Conservation (phyloP, 2,797 vertebrate genomes). For the Eidolon dupreanum region DNA sequence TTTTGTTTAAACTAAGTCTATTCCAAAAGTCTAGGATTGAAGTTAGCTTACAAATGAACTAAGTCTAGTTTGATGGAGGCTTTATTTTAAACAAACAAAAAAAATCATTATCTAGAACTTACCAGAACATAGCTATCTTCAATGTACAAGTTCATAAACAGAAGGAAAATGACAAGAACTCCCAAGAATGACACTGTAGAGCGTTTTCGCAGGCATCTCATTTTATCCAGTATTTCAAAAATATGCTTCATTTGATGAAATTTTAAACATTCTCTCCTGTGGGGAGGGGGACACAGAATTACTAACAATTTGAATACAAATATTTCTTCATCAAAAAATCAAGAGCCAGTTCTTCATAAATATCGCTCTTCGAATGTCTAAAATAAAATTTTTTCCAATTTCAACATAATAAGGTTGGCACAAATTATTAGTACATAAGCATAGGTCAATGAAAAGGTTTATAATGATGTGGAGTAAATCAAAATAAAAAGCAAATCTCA, state of each 20-base stretch:
- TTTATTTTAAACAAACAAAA: not conserved
- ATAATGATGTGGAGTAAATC: not conserved
- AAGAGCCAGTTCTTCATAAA: not conserved
- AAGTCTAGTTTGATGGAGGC: not conserved
- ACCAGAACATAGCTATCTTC: constrained; percentile 98
- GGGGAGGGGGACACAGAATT: not conserved
- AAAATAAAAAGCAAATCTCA: not conserved
- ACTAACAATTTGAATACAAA: not conserved
- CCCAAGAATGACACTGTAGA: constrained; percentile 95
- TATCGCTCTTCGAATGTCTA: not conserved
- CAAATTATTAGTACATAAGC: not conserved
- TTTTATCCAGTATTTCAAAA: constrained; percentile 95
- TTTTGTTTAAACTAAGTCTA: not conserved
- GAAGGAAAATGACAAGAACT: constrained; percentile 94
- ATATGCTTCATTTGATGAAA: constrained; percentile 88
- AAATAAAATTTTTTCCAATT: constrained; percentile 15
- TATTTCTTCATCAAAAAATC: not conserved
- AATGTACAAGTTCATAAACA: constrained; percentile 97
- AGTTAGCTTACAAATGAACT: not conserved
- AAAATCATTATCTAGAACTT: constrained; percentile 77
- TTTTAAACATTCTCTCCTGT: constrained; percentile 83
- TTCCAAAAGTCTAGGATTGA: not conserved
- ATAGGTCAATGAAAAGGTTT: not conserved
- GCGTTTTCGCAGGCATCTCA: constrained; percentile 98
- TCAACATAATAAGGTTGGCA: not conserved